These are phyloP conservation scores for Pholis gunnellus DNA, from an alignment of 2,113 vertebrate species.

Conservation along the genomic window DNA sequence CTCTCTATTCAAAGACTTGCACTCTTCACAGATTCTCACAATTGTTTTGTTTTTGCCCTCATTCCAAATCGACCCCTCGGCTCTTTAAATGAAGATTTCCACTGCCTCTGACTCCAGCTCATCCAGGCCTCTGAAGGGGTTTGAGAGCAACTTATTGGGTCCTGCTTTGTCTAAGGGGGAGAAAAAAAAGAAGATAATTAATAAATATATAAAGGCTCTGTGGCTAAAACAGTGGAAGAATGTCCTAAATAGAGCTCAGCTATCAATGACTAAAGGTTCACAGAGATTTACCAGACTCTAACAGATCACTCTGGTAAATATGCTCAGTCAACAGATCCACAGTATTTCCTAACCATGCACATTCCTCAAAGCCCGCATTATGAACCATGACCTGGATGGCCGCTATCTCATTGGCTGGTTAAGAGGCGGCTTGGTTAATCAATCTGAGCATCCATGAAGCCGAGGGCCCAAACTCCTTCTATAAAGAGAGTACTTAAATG, in stretches of 20 bases:
- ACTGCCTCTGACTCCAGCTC: constrained; percentile 80
- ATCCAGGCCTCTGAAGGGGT: constrained; percentile 80
- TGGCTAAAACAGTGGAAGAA: constrained; percentile 45
- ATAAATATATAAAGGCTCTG: constrained; percentile 34
- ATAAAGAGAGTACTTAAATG: not conserved
- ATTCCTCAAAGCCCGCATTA: constrained; percentile 66
- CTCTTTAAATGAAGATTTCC: constrained; percentile 84
- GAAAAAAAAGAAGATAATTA: constrained; percentile 22
- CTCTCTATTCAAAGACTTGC: constrained; percentile 47
- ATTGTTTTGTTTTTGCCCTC: constrained; percentile 9
- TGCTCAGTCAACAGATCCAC: constrained; percentile 70
- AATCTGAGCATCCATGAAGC: constrained; percentile 59
- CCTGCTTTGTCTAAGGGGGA: constrained; percentile 63
- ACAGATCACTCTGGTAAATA: constrained; percentile 55
- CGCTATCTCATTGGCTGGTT: constrained; percentile 62
- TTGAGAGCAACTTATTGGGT: constrained; percentile 64
- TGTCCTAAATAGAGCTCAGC: constrained; percentile 25
- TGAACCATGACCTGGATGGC: constrained; percentile 65
- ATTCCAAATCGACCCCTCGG: constrained; percentile 39
- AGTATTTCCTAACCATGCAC: constrained; percentile 71
- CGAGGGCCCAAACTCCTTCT: constrained; percentile 21
- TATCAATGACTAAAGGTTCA: constrained; percentile 69
- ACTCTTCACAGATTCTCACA: constrained; percentile 64
- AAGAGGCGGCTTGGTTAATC: constrained; percentile 66
- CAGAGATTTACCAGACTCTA: constrained; percentile 60